phyloP scores from a whole-genome alignment of 2,888 invertebrate genomes.

The Orthosia gothica region DNA sequence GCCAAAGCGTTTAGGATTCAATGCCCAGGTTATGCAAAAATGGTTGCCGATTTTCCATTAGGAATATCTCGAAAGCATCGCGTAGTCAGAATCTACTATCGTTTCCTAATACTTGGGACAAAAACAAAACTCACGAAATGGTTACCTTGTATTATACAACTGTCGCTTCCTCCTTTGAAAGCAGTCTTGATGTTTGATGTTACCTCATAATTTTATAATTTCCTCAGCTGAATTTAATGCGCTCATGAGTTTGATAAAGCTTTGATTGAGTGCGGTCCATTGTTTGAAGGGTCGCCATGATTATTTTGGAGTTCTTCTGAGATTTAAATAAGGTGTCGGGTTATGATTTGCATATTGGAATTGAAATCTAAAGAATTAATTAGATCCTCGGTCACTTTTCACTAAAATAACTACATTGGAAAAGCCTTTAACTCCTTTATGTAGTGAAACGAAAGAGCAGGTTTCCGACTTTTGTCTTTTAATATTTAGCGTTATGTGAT shows the following conservation, averaged over 20 bases:
- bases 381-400: background rate
- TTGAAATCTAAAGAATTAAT: conserved; percentile 49
- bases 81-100: no score
- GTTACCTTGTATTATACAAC: background rate
- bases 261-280: conserved; percentile 32
- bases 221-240: conserved; percentile 12
- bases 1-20: no score
- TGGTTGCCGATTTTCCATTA: no score
- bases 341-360: conserved; percentile 51
- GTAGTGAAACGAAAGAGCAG: no score
- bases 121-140: background rate
- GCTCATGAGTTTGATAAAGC: conserved; percentile 35
- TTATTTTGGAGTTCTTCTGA: conserved; percentile 44
- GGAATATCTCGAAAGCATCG: no score
- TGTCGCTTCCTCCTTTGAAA: background rate
- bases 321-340: conserved; percentile 42
- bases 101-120: no score
- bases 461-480: no score
- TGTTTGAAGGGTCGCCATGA: conserved; percentile 31
- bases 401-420: no score
- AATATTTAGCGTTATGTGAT: no score
- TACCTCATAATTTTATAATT: conserved; percentile 8
- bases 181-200: conserved; percentile 2
- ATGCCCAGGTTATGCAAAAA: no score
- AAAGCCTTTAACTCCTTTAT: no score